phyloP scores from a whole-genome alignment of 2,888 invertebrate genomes.

The Hoplodrina blanda region DNA sequence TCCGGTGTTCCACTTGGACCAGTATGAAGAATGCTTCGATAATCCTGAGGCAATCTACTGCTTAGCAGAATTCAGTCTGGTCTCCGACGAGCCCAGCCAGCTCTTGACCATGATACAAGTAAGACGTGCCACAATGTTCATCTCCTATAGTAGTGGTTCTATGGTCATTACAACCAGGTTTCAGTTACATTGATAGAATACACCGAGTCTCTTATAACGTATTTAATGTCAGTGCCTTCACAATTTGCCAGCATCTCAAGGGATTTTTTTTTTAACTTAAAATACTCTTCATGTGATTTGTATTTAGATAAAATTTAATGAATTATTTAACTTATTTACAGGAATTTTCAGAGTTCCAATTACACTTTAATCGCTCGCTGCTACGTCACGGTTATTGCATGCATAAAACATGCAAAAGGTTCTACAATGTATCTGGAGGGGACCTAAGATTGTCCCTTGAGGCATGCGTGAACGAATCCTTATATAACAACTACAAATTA shows the following conservation, averaged over 20 bases:
- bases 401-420: conserved; percentile 73
- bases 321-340: conserved; percentile 62
- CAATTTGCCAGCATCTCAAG: too few species aligned
- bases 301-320: too few species aligned
- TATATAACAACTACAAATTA: conserved; percentile 48
- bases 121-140: conserved; percentile 1
- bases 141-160: background rate
- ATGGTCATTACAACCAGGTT: background rate
- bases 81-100: conserved; percentile 61
- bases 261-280: background rate
- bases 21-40: conserved; percentile 62
- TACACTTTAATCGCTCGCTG: conserved; percentile 81
- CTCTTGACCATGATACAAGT: conserved; percentile 63
- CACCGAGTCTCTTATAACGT: too few species aligned
- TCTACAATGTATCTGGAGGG: conserved; percentile 57
- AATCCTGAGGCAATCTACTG: conserved; percentile 63
- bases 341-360: conserved; percentile 76
- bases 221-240: too few species aligned
- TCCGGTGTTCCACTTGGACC: conserved; percentile 62
- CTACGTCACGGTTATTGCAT: conserved; percentile 81
- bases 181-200: background rate
- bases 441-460: conserved; percentile 47
- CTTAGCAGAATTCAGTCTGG: conserved; percentile 53
- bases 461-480: conserved; percentile 57
- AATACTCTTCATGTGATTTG: background rate